A percentile compares a stretch with the other conserved stretches of the same genome.
Evolutionary conservation across 2,888 invertebrate genomes (phyloP).

Genomic region (Cephus spinipes): DNA sequence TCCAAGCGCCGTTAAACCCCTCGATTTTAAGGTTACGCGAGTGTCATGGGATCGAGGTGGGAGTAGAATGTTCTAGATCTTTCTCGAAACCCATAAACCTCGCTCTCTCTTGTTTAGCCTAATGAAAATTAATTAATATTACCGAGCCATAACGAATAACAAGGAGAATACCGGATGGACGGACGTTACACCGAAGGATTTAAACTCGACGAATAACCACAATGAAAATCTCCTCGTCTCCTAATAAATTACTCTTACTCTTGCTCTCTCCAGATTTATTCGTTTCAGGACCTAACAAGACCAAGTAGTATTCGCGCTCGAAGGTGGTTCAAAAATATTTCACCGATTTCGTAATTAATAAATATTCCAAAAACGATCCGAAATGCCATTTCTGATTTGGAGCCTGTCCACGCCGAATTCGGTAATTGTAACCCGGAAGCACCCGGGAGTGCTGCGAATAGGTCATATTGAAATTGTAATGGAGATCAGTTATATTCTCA

Average conservation of each 20-base stretch:
- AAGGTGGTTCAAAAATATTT: neutral
- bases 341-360: neutral
- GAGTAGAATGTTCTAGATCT: neutral
- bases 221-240: neutral
- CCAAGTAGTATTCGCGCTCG: neutral
- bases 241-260: no score
- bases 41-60: conserved; percentile 11
- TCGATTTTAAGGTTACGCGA: conserved; percentile 16
- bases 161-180: neutral
- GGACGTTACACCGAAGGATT: neutral
- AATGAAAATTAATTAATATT: conserved; percentile 28
- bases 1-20: conserved; percentile 3
- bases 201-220: neutral
- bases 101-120: conserved; percentile 16
- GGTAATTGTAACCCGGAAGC: no score
- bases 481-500: no score
- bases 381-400: no score
- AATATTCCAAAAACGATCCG: neutral
- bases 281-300: neutral
- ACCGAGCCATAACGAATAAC: conserved; percentile 14
- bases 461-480: neutral
- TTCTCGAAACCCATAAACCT: neutral
- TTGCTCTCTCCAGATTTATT: neutral
- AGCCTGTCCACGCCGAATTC: no score
- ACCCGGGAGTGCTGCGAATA: neutral